phyloP scores from a whole-genome alignment of 2,888 invertebrate species.

The Amitus sp. region DNA sequence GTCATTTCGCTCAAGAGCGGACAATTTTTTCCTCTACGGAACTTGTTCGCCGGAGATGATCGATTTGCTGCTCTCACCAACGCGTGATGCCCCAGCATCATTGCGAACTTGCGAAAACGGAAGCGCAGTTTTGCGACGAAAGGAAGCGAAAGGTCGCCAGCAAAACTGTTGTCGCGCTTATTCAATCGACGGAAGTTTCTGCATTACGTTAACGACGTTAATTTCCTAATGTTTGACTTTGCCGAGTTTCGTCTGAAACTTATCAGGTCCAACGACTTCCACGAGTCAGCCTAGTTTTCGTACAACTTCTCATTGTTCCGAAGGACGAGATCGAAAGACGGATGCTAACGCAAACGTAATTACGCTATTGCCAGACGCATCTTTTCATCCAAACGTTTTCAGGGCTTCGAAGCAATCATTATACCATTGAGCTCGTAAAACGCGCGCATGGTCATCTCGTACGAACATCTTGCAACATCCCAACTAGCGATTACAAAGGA shows the following conservation, averaged over 20 bases:
- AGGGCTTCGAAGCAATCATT: conserved; percentile 49
- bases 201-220: too few relatives aligned
- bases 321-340: conserved; percentile 4
- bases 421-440: conserved; percentile 62
- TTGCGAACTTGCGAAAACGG: too few relatives aligned
- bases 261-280: too few relatives aligned
- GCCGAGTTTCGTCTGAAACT: too few relatives aligned
- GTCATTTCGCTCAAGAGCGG: neutral
- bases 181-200: too few relatives aligned
- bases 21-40: too few relatives aligned
- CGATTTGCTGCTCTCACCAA: neutral
- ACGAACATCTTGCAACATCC: conserved; percentile 52
- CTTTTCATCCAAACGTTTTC: conserved; percentile 49
- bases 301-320: neutral
- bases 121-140: too few relatives aligned
- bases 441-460: conserved; percentile 47
- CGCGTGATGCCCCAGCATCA: too few relatives aligned
- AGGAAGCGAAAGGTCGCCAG: too few relatives aligned
- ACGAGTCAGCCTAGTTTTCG: neutral
- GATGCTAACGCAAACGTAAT: conserved; percentile 49
- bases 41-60: neutral
- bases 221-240: too few relatives aligned
- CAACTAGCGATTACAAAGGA: conserved; percentile 26
- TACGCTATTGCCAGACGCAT: conserved; percentile 49
- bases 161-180: too few relatives aligned